Base-by-base conservation (phyloP, 2,113 vertebrate species). In the Nycticebus coucang region DNA sequence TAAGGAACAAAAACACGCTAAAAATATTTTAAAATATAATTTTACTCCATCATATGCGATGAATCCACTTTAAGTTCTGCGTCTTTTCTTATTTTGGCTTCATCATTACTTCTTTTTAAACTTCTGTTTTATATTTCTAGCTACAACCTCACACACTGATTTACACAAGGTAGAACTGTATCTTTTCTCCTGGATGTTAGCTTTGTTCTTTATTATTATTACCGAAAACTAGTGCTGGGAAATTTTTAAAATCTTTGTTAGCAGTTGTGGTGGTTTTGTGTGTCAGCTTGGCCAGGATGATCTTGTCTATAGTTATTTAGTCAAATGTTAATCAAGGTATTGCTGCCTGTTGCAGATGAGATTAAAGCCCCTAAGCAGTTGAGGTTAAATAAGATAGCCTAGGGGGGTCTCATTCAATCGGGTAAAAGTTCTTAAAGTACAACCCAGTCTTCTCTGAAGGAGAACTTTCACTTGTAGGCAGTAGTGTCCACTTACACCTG, bases 141-240 rank as follows among this genome's bases (percentile, higher is more conserved):
- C 30, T 68, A 66, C 50, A 18, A 64, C 1, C 8, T 19, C 77
- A 18, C 5, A 77, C 2, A 55, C 22, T n/a, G 6, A 75, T 53
- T 4, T 64, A 9, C 17, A 66, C 15, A 45, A 2, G 13, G 0
- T 53, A 3, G 35, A 30, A 85, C 21, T 64, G 4, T 8, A 2
- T 69, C 50, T 89, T 91, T 53, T 60, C 14, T 91, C 21, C 10
- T 64, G 28, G 8, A 1, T 26, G 6, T 87, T 77, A 66, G 18
- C 6, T 93, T 89, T 96, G 4, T 35, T 88, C 12, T 95, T 93
- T 86, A 45, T 12, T 77, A 64, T 83, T 92, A 95, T 28, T 60
- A 14, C 1, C 74, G 35, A 64, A 90, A 93, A n/a, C 30, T 30
- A 90, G 66, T 77, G 18, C 11, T 87, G 7, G 80, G 68, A 55